A percentile compares a stretch with the other conserved stretches of the same genome.
Evolutionary conservation across 2,888 invertebrate genomes (phyloP).

Genomic region (Pterobdella sp.): DNA sequence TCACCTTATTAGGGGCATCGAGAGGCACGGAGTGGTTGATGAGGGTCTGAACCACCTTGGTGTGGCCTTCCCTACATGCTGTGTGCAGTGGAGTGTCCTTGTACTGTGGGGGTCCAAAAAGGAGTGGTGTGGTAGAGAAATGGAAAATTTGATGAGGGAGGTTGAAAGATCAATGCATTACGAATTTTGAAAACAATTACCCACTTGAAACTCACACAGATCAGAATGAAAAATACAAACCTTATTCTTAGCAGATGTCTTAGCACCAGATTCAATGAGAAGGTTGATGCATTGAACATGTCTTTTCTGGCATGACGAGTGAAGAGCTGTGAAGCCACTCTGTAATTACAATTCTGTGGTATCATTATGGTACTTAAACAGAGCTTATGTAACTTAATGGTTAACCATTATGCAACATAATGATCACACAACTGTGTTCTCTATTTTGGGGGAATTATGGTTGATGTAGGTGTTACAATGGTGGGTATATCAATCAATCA

Average conservation of each 20-base stretch:
- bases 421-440: no score
- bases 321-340: constrained; percentile 85
- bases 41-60: constrained; percentile 84
- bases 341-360: no score
- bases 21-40: constrained; percentile 79
- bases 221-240: no score
- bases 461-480: neutral
- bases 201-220: no score
- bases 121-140: neutral
- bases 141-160: neutral
- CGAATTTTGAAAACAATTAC: no score
- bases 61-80: constrained; percentile 88
- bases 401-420: no score
- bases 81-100: constrained; percentile 91
- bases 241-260: constrained; percentile 81
- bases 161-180: no score
- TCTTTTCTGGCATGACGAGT: constrained; percentile 88
- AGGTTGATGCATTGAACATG: constrained; percentile 89
- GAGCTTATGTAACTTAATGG: no score
- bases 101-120: constrained; percentile 59
- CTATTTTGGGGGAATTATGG: neutral
- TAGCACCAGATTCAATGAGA: constrained; percentile 74
- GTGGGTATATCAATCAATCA: no score
- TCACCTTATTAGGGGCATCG: constrained; percentile 66
- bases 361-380: no score